phyloP scores from a whole-genome alignment of 2,888 invertebrate species.

The Ormyrus labotus region DNA sequence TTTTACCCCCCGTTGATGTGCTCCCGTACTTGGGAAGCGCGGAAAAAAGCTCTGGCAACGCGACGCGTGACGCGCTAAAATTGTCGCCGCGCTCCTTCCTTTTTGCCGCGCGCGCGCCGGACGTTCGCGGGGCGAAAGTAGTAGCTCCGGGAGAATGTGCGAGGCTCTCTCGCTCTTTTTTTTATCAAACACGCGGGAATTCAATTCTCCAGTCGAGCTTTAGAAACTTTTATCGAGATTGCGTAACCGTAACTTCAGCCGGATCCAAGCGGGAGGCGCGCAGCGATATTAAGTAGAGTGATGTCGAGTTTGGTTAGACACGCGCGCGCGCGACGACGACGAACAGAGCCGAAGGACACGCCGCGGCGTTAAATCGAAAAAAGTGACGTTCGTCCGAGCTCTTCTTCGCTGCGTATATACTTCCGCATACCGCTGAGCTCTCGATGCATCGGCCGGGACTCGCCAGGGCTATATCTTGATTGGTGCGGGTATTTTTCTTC shows the following conservation, averaged over 20 bases:
- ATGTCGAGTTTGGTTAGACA: constrained; percentile 20
- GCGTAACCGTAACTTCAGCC: no score
- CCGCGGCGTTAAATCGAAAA: background rate
- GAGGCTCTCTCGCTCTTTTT: background rate
- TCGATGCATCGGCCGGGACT: background rate
- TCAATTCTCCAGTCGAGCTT: no score
- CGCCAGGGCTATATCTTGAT: background rate
- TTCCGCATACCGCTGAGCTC: constrained; percentile 35
- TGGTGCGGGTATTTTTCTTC: background rate
- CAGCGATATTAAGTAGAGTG: constrained; percentile 26
- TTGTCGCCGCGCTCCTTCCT: background rate
- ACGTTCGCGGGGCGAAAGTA: no score
- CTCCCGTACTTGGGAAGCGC: background rate
- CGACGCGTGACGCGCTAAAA: constrained; percentile 32
- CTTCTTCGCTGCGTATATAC: background rate
- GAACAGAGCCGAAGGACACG: background rate
- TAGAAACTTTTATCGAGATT: no score
- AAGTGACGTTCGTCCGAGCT: background rate
- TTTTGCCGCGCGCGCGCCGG: background rate
- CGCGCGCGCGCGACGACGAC: background rate
- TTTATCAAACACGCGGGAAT: background rate
- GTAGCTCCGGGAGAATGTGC: no score
- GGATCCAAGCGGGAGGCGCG: background rate
- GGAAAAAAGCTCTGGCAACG: constrained; percentile 27
- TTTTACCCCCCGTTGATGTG: background rate